phyloP scores from a whole-genome alignment of 2,113 vertebrate genomes.

The Cyphotilapia sp. region DNA sequence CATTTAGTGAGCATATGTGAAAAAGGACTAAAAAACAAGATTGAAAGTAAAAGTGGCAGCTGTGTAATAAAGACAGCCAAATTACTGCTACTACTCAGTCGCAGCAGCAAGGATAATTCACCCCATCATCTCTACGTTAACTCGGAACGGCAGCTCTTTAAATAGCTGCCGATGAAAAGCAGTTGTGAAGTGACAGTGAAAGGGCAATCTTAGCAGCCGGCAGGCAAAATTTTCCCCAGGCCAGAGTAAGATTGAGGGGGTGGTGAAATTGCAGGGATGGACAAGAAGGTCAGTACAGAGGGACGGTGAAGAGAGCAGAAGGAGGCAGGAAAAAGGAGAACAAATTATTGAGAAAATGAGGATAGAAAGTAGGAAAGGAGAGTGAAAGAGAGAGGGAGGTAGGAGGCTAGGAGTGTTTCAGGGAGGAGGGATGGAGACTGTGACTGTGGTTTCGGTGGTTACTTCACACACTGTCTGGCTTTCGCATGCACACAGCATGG shows the following conservation, averaged over 20 bases:
- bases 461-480: conserved; percentile 52
- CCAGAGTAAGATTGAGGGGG: neutral
- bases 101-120: neutral
- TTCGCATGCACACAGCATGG: conserved; percentile 44
- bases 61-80: neutral
- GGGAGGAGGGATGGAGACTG: conserved; percentile 9
- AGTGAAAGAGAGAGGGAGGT: neutral
- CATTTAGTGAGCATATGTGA: neutral
- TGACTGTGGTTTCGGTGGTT: conserved; percentile 47
- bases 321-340: neutral
- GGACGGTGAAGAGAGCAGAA: neutral
- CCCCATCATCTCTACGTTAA: neutral
- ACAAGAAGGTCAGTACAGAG: neutral
- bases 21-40: neutral
- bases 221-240: neutral
- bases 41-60: neutral
- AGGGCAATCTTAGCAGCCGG: neutral
- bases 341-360: neutral
- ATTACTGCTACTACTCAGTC: neutral
- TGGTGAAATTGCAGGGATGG: neutral
- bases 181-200: neutral
- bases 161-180: neutral
- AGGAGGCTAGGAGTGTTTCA: neutral
- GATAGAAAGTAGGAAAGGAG: neutral
- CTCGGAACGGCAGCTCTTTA: neutral